Evolutionary conservation across 2,113 vertebrate genomes (phyloP).

Genomic region (Cettia cetti): DNA sequence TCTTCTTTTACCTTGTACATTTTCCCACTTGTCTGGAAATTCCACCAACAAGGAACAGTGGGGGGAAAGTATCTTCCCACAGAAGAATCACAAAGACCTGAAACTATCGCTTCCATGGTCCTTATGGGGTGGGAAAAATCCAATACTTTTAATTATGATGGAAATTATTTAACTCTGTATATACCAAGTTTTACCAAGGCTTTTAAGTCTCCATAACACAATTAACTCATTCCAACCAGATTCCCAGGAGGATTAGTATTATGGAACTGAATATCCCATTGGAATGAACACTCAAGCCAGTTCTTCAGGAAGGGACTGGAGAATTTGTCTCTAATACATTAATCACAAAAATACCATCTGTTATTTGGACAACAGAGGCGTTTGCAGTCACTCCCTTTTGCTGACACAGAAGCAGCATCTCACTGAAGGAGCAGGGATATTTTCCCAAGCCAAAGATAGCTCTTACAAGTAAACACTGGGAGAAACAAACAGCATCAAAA

Average conservation of each 20-base stretch:
- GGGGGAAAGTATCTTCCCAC: not conserved
- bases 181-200: not conserved
- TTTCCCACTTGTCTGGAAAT: not conserved
- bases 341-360: rapidly evolving
- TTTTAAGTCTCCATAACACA: rapidly evolving
- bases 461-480: not conserved
- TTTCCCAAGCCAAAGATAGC: not conserved
- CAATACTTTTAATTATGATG: not conserved
- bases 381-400: not conserved
- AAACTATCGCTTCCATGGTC: not conserved
- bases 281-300: not conserved
- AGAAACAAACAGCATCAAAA: not conserved
- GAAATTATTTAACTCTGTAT: not conserved
- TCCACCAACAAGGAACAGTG: not conserved
- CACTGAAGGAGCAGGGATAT: not conserved
- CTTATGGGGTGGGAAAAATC: not conserved
- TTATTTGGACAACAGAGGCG: not conserved
- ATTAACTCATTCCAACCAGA: not conserved
- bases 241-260: not conserved
- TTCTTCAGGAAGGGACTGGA: not conserved
- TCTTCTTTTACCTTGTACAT: not conserved
- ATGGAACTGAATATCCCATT: not conserved
- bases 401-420: not conserved
- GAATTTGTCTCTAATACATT: not conserved
- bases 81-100: not conserved